Base-by-base conservation (phyloP, 1,140 invertebrate genomes). In the Hydropsyche tenuis region DNA sequence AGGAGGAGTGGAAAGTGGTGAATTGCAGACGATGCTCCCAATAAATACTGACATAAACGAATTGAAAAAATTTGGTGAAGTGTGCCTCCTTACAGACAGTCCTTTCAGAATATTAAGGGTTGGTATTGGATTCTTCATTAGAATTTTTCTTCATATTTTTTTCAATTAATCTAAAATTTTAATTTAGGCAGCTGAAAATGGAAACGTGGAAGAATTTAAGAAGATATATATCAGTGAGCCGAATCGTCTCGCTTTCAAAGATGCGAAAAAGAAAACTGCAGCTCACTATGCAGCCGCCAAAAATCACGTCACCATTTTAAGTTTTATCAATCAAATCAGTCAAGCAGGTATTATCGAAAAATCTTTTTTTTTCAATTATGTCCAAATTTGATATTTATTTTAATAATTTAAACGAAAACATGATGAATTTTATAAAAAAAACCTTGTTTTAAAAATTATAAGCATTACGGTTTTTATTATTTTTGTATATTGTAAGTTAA, bases 171-270 rank as follows among this genome's bases (percentile, higher is more conserved):
- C 14, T 16, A n/a, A 12, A 23, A 7, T 65, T 25, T 66, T 76
- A 73, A 53, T 56, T 70, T 82, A 95, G 93, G 91, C 92, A 6
- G 93, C 93, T 1, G 91, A 93, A 79, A 90, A 89, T 78, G 93
- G 93, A 5, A 93, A 94, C 81, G 82, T 94, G 18, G 90, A 92
- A 65, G 92, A 93, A 80, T 93, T 96, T 78, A 89, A 89, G 79
- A 82, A 89, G 0, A 82, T 94, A 1, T 93, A 90, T 79, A 83
- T 88, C 30, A 88, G 86, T 23, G 91, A 95, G 64, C 89, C 89
- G 0, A 83, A 86, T 1, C 86, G 92, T n/a, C 82, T 95, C 0
- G 80, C 86, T 0, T 85, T 94, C 0, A 82, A 86, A 71, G 93
- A 96, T 84, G 87, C 84, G 2, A 86, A 90, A 65, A 93, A 93